Conservation (phyloP, 2,797 vertebrate genomes). For the Gymnothorax javanicus region DNA sequence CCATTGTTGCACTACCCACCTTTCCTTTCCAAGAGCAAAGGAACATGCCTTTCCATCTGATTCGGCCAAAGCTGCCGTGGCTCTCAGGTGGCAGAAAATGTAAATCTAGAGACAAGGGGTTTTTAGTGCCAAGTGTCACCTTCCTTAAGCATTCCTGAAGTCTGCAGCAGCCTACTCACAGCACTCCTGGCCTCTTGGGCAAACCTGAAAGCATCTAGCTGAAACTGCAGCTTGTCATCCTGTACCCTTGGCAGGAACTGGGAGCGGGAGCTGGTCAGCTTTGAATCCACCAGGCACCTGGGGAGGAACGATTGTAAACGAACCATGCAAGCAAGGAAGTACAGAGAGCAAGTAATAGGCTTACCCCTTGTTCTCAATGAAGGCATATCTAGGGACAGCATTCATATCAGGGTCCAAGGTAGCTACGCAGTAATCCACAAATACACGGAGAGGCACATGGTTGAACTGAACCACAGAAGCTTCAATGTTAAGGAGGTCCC, state of each 20-base stretch:
- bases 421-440: constrained; percentile 37
- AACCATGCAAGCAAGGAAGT: not conserved
- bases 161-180: too few species aligned
- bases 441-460: constrained; percentile 33
- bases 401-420: constrained; percentile 22
- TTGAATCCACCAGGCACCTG: constrained; percentile 50
- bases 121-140: too few species aligned
- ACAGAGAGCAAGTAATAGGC: not conserved
- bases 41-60: constrained; percentile 65
- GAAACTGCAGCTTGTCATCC: too few species aligned
- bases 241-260: too few species aligned
- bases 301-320: not conserved
- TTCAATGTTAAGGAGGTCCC: constrained; percentile 34
- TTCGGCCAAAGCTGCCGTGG: constrained; percentile 44
- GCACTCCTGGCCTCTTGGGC: not conserved
- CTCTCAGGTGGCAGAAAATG: constrained; percentile 70
- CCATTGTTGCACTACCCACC: constrained; percentile 45
- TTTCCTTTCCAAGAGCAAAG: constrained; percentile 31
- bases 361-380: constrained; percentile 47
- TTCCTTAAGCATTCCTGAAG: too few species aligned
- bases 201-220: too few species aligned
- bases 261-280: constrained; percentile 30
- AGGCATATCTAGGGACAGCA: constrained; percentile 14
- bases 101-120: constrained; percentile 57
- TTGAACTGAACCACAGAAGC: constrained; percentile 21